Evolutionary conservation across 2,888 invertebrate species (phyloP).

Genomic region (Lepeophtheirus nordmannii): DNA sequence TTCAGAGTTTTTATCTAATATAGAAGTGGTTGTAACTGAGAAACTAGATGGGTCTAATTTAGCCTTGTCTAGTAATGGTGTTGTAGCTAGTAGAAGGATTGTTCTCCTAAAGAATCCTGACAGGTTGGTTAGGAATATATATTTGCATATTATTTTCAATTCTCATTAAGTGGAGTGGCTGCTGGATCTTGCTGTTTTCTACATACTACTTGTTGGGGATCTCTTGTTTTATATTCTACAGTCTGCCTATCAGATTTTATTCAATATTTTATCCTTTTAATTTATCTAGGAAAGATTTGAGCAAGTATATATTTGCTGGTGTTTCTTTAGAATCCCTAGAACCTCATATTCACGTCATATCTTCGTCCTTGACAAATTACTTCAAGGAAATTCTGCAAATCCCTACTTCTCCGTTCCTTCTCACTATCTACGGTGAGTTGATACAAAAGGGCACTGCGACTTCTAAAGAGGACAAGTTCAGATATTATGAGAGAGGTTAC

Average conservation of each 20-base stretch:
- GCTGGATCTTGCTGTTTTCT: too few relatives aligned
- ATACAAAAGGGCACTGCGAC: conserved; percentile 14
- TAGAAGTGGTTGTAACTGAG: conserved; percentile 1
- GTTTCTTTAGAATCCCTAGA: neutral
- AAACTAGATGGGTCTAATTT: conserved; percentile 14
- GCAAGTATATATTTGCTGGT: neutral
- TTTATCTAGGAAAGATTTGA: neutral
- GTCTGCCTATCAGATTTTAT: too few relatives aligned
- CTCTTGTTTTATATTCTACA: too few relatives aligned
- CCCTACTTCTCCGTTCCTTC: neutral
- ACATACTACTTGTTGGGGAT: too few relatives aligned
- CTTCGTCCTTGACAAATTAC: too few relatives aligned
- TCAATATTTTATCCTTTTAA: neutral
- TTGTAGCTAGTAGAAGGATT: neutral
- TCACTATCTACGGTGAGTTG: conserved; percentile 7
- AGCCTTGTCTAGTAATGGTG: conserved; percentile 3
- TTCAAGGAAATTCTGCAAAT: neutral
- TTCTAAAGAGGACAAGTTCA: conserved; percentile 10
- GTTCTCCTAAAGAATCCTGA: neutral
- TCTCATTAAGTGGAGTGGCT: too few relatives aligned
- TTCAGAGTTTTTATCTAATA: neutral
- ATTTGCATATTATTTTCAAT: too few relatives aligned
- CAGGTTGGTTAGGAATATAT: neutral
- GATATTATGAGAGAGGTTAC: neutral
- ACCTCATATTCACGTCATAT: neutral